Percentiles rank a stretch among this genome's conserved stretches.
These are phyloP conservation scores for Eupithecia exiguata DNA, from an alignment of 2,888 invertebrate genomes.

Conservation along the genomic window DNA sequence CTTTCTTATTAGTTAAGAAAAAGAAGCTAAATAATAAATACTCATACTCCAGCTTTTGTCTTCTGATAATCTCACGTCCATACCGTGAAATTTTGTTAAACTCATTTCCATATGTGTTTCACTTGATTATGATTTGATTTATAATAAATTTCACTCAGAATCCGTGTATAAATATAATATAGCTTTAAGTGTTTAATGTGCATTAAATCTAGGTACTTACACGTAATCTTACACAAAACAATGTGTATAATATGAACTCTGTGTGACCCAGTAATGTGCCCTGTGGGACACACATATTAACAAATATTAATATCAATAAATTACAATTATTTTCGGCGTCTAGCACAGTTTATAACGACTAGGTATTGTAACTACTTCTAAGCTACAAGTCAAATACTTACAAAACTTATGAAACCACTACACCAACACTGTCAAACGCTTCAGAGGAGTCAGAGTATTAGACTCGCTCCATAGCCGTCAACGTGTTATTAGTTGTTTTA, in stretches of 20 bases:
- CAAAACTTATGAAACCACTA: constrained; percentile 60
- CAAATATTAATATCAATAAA: constrained; percentile 46
- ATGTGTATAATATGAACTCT: constrained; percentile 50
- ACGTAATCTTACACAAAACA: constrained; percentile 48
- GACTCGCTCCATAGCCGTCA: constrained; percentile 81
- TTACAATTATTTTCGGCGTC: constrained; percentile 46
- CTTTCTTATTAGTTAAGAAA: constrained; percentile 34
- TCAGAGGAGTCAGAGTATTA: constrained; percentile 79
- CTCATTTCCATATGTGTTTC: no score
- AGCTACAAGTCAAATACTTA: constrained; percentile 47
- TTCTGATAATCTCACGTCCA: not conserved
- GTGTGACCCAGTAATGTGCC: constrained; percentile 58
- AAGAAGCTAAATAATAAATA: not conserved
- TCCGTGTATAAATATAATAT: constrained; percentile 59
- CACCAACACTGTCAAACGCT: constrained; percentile 78
- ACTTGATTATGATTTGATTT: not conserved
- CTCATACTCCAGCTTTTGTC: not conserved
- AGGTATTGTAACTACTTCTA: constrained; percentile 41
- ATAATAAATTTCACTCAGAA: constrained; percentile 61
- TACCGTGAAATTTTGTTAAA: not conserved
- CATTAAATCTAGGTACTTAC: constrained; percentile 70
- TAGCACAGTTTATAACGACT: constrained; percentile 50
- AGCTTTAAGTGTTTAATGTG: constrained; percentile 81
- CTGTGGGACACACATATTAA: constrained; percentile 62
- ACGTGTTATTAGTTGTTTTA: constrained; percentile 81